Conservation (phyloP, 2,797 vertebrate genomes). For the Fratercula arctica region DNA sequence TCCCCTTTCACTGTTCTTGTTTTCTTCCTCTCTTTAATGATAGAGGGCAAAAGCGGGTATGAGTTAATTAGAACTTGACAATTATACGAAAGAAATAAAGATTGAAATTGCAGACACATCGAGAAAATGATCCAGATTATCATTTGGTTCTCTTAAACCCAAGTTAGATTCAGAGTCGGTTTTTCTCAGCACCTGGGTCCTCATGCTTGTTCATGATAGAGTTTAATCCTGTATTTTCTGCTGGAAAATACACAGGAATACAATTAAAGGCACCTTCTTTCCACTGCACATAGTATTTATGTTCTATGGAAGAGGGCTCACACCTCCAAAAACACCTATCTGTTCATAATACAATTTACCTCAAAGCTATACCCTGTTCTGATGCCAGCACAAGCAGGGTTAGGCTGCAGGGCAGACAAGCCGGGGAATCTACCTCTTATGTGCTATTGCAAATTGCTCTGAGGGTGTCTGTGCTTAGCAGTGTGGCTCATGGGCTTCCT, state of each 20-base stretch:
- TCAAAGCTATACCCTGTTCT: not conserved
- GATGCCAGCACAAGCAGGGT: not conserved
- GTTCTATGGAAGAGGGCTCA: not conserved
- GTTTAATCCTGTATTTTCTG: not conserved
- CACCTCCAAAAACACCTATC: not conserved
- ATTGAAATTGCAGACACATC: not conserved
- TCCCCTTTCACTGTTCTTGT: not conserved
- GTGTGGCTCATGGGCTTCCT: not conserved
- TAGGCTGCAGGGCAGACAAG: not conserved
- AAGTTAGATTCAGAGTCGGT: not conserved
- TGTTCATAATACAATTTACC: not conserved
- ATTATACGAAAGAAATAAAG: not conserved
- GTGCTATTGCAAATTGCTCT: not conserved
- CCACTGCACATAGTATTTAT: not conserved
- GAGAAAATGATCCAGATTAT: not conserved
- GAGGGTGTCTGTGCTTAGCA: not conserved
- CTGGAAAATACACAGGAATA: not conserved
- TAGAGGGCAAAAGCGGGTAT: not conserved
- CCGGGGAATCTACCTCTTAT: not conserved
- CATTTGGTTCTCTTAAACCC: not conserved
- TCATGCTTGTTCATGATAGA: not conserved
- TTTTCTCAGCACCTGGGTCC: not conserved
- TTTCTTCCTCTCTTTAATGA: not conserved
- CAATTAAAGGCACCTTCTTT: not conserved
- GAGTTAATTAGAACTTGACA: slow-evolving; percentile 8